phyloP scores from a whole-genome alignment of 2,797 vertebrate species.

The Discoglossus pictus region DNA sequence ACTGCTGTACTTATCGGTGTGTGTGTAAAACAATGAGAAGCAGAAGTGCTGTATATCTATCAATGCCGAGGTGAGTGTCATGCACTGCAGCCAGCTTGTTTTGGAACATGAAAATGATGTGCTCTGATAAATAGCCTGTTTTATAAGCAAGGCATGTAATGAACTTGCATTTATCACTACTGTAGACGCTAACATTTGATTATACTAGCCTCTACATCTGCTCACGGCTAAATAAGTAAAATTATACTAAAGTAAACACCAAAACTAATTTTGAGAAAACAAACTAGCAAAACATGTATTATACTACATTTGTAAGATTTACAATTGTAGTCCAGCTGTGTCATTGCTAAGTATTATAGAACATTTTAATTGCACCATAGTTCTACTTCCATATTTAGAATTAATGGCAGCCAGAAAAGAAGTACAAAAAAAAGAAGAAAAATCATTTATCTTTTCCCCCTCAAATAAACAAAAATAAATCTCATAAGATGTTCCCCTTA shows the following conservation, averaged over 20 bases:
- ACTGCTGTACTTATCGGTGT: no score
- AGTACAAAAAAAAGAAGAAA: no score
- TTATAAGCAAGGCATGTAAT: conserved; percentile 18
- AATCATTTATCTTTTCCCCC: no score
- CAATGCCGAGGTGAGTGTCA: background rate
- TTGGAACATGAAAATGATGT: conserved; percentile 11
- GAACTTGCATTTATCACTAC: conserved; percentile 23
- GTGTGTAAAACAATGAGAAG: no score
- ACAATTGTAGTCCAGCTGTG: conserved; percentile 11
- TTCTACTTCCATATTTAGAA: conserved; percentile 13
- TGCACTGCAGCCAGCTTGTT: background rate
- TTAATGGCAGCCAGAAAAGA: no score
- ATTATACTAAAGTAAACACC: conserved; percentile 21
- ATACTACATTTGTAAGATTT: background rate
- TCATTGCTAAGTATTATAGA: conserved; percentile 1
- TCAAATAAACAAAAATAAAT: no score
- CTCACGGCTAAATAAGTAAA: conserved; percentile 22
- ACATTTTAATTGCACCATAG: conserved; percentile 17
- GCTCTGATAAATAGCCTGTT: conserved; percentile 19
- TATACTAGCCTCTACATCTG: conserved; percentile 9
- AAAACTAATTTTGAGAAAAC: conserved; percentile 15
- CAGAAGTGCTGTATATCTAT: no score
- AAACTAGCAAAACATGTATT: conserved; percentile 4
- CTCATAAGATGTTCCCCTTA: no score
- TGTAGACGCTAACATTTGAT: conserved; percentile 16